Evolutionary conservation across 2,888 invertebrate species (phyloP).

Genomic region (Chymomyza procnemis): DNA sequence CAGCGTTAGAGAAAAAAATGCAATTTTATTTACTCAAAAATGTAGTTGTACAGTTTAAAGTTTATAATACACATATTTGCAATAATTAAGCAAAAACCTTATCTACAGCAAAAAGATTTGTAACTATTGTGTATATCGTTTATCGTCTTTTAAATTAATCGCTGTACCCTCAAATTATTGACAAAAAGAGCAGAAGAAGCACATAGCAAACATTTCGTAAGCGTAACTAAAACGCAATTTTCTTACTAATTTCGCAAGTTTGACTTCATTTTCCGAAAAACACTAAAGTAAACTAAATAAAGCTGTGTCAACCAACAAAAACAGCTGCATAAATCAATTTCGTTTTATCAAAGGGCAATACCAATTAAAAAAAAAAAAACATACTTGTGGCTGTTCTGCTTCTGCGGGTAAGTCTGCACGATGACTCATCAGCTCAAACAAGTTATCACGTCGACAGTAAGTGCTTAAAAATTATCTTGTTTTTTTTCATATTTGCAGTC

Average conservation of each 20-base stretch:
- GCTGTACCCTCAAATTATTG: conserved; percentile 20
- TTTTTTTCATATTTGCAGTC: conserved; percentile 20
- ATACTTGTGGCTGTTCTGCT: neutral
- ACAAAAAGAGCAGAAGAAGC: neutral
- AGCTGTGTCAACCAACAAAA: neutral
- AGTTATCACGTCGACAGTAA: conserved; percentile 46
- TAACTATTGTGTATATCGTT: too few species aligned
- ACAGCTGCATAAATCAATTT: too few species aligned
- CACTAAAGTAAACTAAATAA: neutral
- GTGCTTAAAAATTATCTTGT: conserved; percentile 3
- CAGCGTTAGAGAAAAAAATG: too few species aligned
- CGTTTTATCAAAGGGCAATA: too few species aligned
- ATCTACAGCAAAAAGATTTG: too few species aligned
- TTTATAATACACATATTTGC: too few species aligned
- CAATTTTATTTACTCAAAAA: too few species aligned
- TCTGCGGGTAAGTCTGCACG: neutral
- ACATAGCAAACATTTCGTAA: neutral
- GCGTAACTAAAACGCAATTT: conserved; percentile 11
- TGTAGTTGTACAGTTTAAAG: too few species aligned
- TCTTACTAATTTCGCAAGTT: conserved; percentile 8
- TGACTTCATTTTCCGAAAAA: neutral
- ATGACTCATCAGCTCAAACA: conserved; percentile 48
- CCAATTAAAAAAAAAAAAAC: neutral
- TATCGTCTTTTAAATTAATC: neutral
- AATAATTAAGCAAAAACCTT: too few species aligned